Evolutionary conservation across 2,888 invertebrate genomes (phyloP).

Genomic region (Sabellastarte sp.): DNA sequence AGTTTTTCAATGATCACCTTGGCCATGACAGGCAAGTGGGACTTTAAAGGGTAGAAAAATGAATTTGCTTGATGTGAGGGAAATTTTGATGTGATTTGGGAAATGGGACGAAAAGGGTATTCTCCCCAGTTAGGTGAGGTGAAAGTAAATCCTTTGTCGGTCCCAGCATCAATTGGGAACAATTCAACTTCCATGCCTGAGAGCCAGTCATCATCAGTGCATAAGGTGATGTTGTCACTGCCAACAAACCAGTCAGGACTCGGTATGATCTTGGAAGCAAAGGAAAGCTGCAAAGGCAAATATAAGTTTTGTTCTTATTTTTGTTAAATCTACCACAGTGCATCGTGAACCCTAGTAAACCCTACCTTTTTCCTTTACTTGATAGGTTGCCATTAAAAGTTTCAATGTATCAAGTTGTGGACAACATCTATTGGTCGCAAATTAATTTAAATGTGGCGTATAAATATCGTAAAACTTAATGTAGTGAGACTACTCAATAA

Average conservation of each 20-base stretch:
- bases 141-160: constrained; percentile 93
- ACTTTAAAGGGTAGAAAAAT: constrained; percentile 94
- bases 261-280: constrained; percentile 86
- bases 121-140: constrained; percentile 96
- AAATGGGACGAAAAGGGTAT: constrained; percentile 82
- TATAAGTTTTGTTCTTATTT: background rate
- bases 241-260: constrained; percentile 94
- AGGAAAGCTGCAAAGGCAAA: constrained; percentile 71
- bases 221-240: constrained; percentile 85
- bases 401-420: too few relatives aligned
- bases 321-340: too few relatives aligned
- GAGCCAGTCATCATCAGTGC: constrained; percentile 81
- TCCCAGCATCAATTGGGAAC: constrained; percentile 89
- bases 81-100: constrained; percentile 82
- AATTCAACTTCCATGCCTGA: constrained; percentile 87
- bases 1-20: too few relatives aligned
- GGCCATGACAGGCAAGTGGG: too few relatives aligned
- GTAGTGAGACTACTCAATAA: too few relatives aligned
- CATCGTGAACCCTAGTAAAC: too few relatives aligned
- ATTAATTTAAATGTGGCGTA: too few relatives aligned
- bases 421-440: too few relatives aligned
- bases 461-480: too few relatives aligned
- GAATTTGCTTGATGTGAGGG: constrained; percentile 91
- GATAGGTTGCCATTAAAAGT: too few relatives aligned
- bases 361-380: too few relatives aligned